Evolutionary conservation across 1,140 invertebrate genomes (phyloP).

Genomic region (Penaeus vannamei): DNA sequence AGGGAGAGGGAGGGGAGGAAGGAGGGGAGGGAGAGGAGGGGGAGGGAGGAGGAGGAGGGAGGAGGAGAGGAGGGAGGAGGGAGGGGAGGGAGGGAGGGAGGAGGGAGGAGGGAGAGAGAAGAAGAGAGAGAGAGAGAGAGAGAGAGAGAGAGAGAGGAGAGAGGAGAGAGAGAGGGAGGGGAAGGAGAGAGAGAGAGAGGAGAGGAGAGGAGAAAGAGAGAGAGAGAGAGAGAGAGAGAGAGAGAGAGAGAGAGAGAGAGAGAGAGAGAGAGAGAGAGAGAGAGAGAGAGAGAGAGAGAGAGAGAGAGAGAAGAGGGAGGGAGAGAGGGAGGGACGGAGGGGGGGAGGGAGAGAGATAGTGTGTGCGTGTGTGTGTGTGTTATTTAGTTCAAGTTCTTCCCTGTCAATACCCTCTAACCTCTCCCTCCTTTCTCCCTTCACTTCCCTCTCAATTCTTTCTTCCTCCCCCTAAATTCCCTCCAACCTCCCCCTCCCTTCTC

Average conservation of each 20-base stretch:
- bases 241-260: background rate
- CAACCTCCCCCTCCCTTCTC: too few species aligned
- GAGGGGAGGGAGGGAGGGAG: background rate
- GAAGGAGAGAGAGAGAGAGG: too few species aligned
- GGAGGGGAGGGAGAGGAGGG: too few species aligned
- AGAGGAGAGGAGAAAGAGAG: background rate
- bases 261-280: background rate
- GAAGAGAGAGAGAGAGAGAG: background rate
- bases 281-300: background rate
- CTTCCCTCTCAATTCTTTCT: too few species aligned
- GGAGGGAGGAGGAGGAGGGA: too few species aligned
- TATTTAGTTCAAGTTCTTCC: too few species aligned
- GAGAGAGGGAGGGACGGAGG: background rate
- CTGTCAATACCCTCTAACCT: too few species aligned
- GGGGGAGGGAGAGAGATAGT: background rate
- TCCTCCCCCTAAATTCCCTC: too few species aligned
- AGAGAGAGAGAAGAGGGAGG: background rate
- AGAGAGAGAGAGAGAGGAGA: constrained; percentile 16
- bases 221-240: background rate
- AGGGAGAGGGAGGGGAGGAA: too few species aligned
- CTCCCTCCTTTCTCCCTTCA: too few species aligned
- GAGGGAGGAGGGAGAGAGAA: background rate
- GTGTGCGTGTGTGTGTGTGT: too few species aligned
- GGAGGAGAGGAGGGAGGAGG: background rate
- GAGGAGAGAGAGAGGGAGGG: constrained; percentile 21